phyloP scores from a whole-genome alignment of 1,140 invertebrate genomes.

The Penaeus vannamei region DNA sequence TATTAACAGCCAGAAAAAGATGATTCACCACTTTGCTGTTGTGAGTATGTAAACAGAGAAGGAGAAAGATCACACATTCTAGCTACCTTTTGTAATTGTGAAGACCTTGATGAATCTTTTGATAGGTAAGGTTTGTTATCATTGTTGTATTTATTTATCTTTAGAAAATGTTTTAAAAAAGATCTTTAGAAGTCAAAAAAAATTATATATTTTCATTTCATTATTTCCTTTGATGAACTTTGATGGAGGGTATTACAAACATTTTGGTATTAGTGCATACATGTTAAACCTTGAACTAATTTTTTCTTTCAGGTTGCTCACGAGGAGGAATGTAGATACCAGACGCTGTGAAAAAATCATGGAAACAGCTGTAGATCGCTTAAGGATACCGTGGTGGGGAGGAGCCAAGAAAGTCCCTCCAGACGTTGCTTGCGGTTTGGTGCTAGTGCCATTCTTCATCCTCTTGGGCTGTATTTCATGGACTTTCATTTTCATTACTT shows the following conservation, averaged over 20 bases:
- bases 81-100: slow-evolving; percentile 42
- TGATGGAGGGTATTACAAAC: no score
- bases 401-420: slow-evolving; percentile 52
- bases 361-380: slow-evolving; percentile 32
- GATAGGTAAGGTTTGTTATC: slow-evolving; percentile 35
- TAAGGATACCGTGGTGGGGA: slow-evolving; percentile 56
- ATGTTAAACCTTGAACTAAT: background rate
- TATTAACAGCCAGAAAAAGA: slow-evolving; percentile 24
- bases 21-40: slow-evolving; percentile 53
- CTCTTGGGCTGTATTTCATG: slow-evolving; percentile 53
- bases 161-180: background rate
- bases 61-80: slow-evolving; percentile 53
- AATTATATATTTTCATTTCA: no score
- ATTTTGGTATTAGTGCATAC: background rate
- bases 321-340: slow-evolving; percentile 10
- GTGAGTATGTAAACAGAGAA: slow-evolving; percentile 56
- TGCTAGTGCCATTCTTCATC: slow-evolving; percentile 27
- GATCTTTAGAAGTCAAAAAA: no score
- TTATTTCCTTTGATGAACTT: no score
- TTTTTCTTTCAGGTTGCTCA: slow-evolving; percentile 39
- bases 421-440: slow-evolving; percentile 26
- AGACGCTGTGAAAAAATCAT: slow-evolving; percentile 31
- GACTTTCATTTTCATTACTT: slow-evolving; percentile 48
- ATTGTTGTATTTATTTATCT: background rate
- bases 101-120: slow-evolving; percentile 56